Conservation (phyloP, 2,888 invertebrate genomes). For the Diarsia mendica region DNA sequence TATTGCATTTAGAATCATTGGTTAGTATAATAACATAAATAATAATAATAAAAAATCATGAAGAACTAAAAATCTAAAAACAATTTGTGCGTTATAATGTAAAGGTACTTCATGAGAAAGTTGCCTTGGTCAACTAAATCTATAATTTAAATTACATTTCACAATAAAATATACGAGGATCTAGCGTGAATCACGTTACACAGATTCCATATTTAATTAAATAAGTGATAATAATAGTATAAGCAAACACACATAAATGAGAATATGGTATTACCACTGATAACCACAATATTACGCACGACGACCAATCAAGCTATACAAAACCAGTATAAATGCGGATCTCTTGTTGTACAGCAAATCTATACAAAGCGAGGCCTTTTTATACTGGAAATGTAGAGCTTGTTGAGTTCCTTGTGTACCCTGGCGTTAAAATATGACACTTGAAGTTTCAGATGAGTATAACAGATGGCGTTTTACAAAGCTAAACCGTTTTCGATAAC, state of each 20-base stretch:
- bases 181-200: constrained; percentile 15
- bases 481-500: background rate
- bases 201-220: constrained; percentile 29
- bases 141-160: constrained; percentile 45
- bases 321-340: background rate
- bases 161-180: constrained; percentile 27
- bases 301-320: background rate
- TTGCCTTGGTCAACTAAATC: constrained; percentile 55
- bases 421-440: constrained; percentile 1
- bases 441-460: background rate
- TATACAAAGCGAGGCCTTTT: too few species aligned
- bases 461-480: constrained; percentile 3
- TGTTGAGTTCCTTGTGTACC: background rate
- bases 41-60: constrained; percentile 34
- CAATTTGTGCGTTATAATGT: constrained; percentile 57
- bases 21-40: constrained; percentile 47
- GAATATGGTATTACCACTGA: constrained; percentile 39
- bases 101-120: constrained; percentile 53
- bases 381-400: background rate
- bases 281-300: constrained; percentile 15
- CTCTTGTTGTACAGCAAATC: background rate
- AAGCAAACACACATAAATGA: constrained; percentile 28
- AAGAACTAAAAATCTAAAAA: constrained; percentile 55
- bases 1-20: constrained; percentile 56
- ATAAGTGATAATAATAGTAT: constrained; percentile 14